These are phyloP conservation scores for Ptychochromis oligacanthus DNA, from an alignment of 2,113 vertebrate species.

Conservation along the genomic window DNA sequence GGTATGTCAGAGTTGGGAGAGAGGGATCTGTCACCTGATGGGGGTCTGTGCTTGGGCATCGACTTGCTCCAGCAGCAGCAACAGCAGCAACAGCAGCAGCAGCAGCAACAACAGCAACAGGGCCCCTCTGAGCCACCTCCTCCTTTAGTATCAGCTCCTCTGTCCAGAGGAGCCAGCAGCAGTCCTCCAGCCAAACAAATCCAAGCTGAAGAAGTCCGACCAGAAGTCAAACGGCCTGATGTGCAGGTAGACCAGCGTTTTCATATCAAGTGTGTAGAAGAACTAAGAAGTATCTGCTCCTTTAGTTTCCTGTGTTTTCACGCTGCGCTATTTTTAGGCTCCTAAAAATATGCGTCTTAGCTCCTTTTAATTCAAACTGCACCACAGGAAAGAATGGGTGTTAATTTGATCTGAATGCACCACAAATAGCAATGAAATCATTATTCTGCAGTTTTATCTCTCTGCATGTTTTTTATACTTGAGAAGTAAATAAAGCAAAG, in stretches of 20 bases:
- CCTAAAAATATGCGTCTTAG: not conserved
- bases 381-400: not conserved
- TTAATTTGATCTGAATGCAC: not conserved
- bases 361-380: not conserved
- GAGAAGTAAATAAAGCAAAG: not conserved
- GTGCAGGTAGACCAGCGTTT: slow-evolving; percentile 60
- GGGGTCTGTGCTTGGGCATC: slow-evolving; percentile 80
- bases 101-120: too few relatives aligned
- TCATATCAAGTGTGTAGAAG: not conserved
- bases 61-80: slow-evolving; percentile 72
- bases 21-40: slow-evolving; percentile 85
- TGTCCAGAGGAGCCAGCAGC: slow-evolving; percentile 51
- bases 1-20: slow-evolving; percentile 92
- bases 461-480: not conserved
- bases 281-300: not conserved
- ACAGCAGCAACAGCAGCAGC: too few relatives aligned
- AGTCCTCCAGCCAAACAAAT: slow-evolving; percentile 67
- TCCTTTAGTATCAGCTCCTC: slow-evolving; percentile 51
- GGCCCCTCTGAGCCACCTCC: slow-evolving; percentile 46
- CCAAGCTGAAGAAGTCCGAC: slow-evolving; percentile 61
- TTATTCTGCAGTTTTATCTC: not conserved
- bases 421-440: not conserved
- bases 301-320: not conserved
- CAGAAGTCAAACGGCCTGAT: slow-evolving; percentile 65
- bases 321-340: not conserved